phyloP scores from a whole-genome alignment of 2,797 vertebrate genomes.

The Aeoliscus strigatus region DNA sequence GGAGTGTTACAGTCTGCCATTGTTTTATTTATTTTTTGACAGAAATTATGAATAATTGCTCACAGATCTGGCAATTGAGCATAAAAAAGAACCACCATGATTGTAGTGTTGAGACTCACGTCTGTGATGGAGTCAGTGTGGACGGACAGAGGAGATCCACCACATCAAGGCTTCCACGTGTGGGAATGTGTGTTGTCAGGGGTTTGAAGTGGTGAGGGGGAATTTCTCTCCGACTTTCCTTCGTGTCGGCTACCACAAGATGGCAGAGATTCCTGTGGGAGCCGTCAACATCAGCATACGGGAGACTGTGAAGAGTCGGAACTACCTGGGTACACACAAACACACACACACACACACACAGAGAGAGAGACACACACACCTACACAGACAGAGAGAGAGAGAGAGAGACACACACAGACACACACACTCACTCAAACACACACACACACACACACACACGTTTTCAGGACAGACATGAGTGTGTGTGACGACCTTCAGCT shows the following conservation, averaged over 20 bases:
- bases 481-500: conserved; percentile 48
- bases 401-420: conserved; percentile 3
- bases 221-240: conserved; percentile 66
- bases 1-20: conserved; percentile 1
- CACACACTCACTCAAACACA: conserved; percentile 14
- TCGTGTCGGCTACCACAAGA: conserved; percentile 71
- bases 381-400: too few relatives aligned
- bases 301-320: conserved; percentile 71
- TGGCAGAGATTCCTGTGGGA: conserved; percentile 70
- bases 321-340: conserved; percentile 67
- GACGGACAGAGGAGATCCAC: conserved; percentile 9
- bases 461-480: too few relatives aligned
- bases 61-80: too few relatives aligned
- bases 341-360: conserved; percentile 10
- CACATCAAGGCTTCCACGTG: conserved; percentile 21
- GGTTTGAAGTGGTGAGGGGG: conserved; percentile 61
- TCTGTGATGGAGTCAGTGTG: neutral
- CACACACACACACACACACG: conserved; percentile 7
- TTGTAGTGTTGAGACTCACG: conserved; percentile 22
- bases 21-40: too few relatives aligned
- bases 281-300: conserved; percentile 65
- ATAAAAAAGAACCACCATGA: too few relatives aligned
- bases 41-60: too few relatives aligned
- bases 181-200: conserved; percentile 42
- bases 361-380: conserved; percentile 15